phyloP scores from a whole-genome alignment of 2,888 invertebrate genomes.

The Diaprepes abbreviatus region DNA sequence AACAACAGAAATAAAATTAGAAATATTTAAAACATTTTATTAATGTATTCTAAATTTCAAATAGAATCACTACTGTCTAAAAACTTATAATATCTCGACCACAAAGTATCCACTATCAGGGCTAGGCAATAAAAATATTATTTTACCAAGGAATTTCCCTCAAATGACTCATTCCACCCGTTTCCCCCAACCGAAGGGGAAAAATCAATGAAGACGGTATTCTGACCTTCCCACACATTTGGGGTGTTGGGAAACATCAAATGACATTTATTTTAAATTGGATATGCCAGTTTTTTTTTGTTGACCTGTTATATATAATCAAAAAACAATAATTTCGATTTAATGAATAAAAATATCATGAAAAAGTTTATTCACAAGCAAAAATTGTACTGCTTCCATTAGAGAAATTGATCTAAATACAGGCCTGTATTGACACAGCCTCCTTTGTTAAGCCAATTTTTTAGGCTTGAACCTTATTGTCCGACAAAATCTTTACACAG shows the following conservation, averaged over 20 bases:
- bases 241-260: neutral
- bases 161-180: conserved; percentile 35
- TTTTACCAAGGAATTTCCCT: conserved; percentile 25
- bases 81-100: neutral
- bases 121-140: conserved; percentile 15
- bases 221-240: conserved; percentile 34
- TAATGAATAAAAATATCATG: too few relatives aligned
- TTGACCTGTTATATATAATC: too few relatives aligned
- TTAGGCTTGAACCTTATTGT: conserved; percentile 2
- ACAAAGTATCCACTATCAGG: conserved; percentile 12
- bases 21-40: too few relatives aligned
- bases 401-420: conserved; percentile 24
- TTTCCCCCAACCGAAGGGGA: neutral
- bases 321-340: too few relatives aligned
- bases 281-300: too few relatives aligned
- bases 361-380: too few relatives aligned
- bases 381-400: too few relatives aligned
- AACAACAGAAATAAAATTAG: too few relatives aligned
- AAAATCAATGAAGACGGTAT: conserved; percentile 35
- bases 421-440: conserved; percentile 24
- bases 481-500: conserved; percentile 11
- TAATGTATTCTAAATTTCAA: too few relatives aligned
- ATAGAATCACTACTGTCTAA: neutral
- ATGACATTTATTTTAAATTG: too few relatives aligned
- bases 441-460: neutral